Base-by-base conservation (phyloP, 2,888 invertebrate genomes). In the Cabera pusaria region DNA sequence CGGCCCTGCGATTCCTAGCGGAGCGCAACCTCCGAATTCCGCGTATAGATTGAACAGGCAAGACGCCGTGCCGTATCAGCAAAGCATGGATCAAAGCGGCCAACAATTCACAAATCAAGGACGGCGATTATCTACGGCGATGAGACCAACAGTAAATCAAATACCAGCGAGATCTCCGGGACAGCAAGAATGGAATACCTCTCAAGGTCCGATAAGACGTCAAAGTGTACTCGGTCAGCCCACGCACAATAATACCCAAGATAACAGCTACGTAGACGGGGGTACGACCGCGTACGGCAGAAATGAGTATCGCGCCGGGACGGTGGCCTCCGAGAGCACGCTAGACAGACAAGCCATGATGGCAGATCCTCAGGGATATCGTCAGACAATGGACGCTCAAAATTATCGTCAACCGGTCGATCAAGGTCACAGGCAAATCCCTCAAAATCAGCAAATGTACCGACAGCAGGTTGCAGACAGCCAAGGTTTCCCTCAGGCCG, bases 191-290 rank as follows among this genome's bases (percentile, higher is more conserved):
- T 83, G 85, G 84, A 77, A 60, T 22, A 39, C 59, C 10, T 23
- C 74, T 9, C 77, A 82, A 50, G 71, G 68, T 34, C 59, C 75
- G 22, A 49, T 62, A 1, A 62, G 87, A 53, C 67, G 87, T 52
- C 82, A 80, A 52, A 88, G 87, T 47, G 61, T 88, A 17, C 65
- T 87, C 7, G 84, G 71, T 22, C 86, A 87, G 51, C 84, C 87
- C 3, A 66, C 63, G 19, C 67, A 63, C 20, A 77, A 79, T 24
- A 77, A 79, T 24, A 48, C 72, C 3, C 85, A 76, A 56, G 74
- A 73, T 6, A 72, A 65, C 41, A 46, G 62, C 1, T 82, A 75
- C 27, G 61, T 72, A 3, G 87, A 86, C 36, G 59, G 66, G 5
- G 60, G 69, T 9, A 54, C 69, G 14, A 46, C 71, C 17, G 64